phyloP scores from a whole-genome alignment of 2,113 vertebrate genomes.

The Tetraodon nigroviridis region DNA sequence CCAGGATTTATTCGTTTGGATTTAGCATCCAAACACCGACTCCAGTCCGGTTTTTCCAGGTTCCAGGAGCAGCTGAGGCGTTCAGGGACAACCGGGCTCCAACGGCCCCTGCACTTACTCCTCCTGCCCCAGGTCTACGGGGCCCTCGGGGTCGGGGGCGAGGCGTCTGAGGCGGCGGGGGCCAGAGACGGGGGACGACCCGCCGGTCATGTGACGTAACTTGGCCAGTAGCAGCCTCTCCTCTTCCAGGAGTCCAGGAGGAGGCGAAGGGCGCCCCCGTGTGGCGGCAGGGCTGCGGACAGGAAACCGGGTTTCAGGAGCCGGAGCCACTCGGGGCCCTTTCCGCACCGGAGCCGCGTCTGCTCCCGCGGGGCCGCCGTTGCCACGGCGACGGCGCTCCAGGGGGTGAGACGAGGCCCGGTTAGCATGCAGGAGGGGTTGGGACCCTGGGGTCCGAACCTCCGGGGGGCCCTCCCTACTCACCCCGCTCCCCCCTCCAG shows the following conservation, averaged over 20 bases:
- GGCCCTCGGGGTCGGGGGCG: conserved; percentile 20
- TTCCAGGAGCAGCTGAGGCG: too few relatives aligned
- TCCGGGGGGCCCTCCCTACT: conserved; percentile 55
- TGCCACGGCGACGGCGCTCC: too few relatives aligned
- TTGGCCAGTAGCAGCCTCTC: conserved; percentile 65
- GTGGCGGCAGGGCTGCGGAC: conserved; percentile 48
- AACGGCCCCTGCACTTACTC: conserved; percentile 45
- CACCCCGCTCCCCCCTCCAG: conserved; percentile 65
- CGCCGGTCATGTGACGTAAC: conserved; percentile 55
- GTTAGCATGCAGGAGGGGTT: too few relatives aligned
- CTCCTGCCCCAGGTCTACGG: conserved; percentile 5
- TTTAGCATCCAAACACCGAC: too few relatives aligned
- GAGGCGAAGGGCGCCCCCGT: conserved; percentile 14
- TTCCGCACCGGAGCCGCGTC: too few relatives aligned
- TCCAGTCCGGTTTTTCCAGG: too few relatives aligned
- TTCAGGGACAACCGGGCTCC: too few relatives aligned
- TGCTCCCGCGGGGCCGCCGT: too few relatives aligned
- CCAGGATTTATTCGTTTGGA: too few relatives aligned
- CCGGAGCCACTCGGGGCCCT: not conserved
- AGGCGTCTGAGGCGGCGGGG: conserved; percentile 59
- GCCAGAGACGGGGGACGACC: conserved; percentile 28
- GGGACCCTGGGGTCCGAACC: too few relatives aligned
- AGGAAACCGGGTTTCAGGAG: conserved; percentile 53
- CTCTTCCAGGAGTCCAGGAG: conserved; percentile 43
- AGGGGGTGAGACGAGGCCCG: too few relatives aligned